These are phyloP conservation scores for Cryptoprocta ferox DNA, from an alignment of 2,797 vertebrate species.

Conservation along the genomic window DNA sequence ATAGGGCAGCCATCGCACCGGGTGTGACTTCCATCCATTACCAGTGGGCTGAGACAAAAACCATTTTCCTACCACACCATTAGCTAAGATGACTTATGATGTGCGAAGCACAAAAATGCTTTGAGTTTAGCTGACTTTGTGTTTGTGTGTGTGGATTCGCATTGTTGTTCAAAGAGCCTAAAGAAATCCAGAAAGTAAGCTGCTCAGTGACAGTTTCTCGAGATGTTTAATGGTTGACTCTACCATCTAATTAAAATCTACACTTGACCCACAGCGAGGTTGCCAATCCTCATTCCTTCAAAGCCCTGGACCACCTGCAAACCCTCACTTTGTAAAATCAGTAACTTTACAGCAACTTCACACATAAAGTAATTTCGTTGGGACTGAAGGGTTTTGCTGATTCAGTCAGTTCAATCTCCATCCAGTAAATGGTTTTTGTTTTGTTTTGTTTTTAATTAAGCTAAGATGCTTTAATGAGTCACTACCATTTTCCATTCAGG, in stretches of 20 bases:
- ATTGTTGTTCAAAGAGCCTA: slow-evolving; percentile 58
- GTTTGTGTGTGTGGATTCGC: slow-evolving; percentile 63
- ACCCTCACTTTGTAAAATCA: slow-evolving; percentile 4
- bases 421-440: neutral
- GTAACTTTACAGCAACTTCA: neutral
- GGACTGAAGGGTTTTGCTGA: neutral
- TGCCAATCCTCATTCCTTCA: neutral
- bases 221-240: neutral
- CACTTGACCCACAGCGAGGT: neutral
- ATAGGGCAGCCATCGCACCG: slow-evolving; percentile 62
- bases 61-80: slow-evolving; percentile 73
- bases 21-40: slow-evolving; percentile 80
- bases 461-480: slow-evolving; percentile 28
- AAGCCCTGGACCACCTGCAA: neutral
- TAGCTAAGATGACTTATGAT: slow-evolving; percentile 68
- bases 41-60: slow-evolving; percentile 75
- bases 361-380: neutral
- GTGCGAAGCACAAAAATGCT: slow-evolving; percentile 35
- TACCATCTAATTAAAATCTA: slow-evolving; percentile 55
- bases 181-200: neutral
- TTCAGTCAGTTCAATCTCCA: neutral
- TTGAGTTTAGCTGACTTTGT: neutral
- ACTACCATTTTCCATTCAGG: neutral
- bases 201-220: neutral
- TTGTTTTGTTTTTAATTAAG: neutral